Conservation (phyloP, 2,888 invertebrate genomes). For the Aleiodes testaceus region DNA sequence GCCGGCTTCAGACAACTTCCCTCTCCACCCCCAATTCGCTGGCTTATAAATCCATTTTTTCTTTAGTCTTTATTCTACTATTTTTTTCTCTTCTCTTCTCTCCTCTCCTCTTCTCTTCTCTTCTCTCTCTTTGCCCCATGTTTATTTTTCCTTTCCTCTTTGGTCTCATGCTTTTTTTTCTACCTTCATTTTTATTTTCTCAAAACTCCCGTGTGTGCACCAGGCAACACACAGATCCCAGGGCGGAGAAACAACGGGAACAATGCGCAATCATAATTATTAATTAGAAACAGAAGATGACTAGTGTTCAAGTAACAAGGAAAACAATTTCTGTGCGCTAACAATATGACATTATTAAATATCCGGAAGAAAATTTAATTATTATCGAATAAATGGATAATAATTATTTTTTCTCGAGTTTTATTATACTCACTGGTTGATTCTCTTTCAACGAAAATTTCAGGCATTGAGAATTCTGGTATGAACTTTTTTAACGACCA, state of each 20-base stretch:
- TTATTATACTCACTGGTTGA: background rate
- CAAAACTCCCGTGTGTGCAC: background rate
- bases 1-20: slow-evolving; percentile 38
- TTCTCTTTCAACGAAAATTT: background rate
- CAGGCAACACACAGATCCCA: slow-evolving; percentile 45
- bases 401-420: background rate
- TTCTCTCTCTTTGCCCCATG: background rate
- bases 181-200: slow-evolving; percentile 10
- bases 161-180: slow-evolving; percentile 4
- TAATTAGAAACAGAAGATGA: slow-evolving; percentile 57
- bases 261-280: slow-evolving; percentile 62
- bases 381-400: background rate
- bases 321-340: background rate
- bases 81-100: slow-evolving; percentile 31
- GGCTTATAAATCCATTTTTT: slow-evolving; percentile 43
- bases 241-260: slow-evolving; percentile 64
- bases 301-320: slow-evolving; percentile 13
- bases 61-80: slow-evolving; percentile 36
- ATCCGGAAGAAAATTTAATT: slow-evolving; percentile 15
- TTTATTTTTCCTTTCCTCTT: background rate
- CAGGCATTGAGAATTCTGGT: no score
- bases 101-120: slow-evolving; percentile 35
- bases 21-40: slow-evolving; percentile 38
- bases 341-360: slow-evolving; percentile 12
- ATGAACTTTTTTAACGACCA: no score